Percentiles rank a stretch among this genome's conserved stretches.
Evolutionary conservation across 2,113 vertebrate genomes (phyloP).

Genomic region (Fregata magnificens): DNA sequence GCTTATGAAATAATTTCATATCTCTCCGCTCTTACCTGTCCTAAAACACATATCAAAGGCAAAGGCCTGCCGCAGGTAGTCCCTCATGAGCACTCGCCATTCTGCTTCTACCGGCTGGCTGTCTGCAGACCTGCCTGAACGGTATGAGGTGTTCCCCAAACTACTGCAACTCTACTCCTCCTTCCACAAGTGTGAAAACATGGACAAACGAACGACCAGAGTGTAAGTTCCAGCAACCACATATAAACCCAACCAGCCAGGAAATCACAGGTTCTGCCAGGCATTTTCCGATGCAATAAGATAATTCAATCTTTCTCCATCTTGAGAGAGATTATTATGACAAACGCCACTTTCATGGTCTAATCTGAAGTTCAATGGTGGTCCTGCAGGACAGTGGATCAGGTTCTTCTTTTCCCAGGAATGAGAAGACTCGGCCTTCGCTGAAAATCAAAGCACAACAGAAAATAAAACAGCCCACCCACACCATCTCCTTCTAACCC

Average conservation of each 20-base stretch:
- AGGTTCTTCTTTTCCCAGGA: neutral
- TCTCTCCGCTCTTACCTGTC: neutral
- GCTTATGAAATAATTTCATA: neutral
- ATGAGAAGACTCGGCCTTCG: neutral
- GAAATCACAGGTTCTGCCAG: neutral
- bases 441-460: neutral
- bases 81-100: fast-evolving
- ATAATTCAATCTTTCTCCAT: neutral
- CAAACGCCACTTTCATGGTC: neutral
- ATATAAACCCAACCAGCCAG: neutral
- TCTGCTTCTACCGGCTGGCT: neutral
- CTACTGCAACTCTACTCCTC: neutral
- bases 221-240: neutral
- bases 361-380: neutral
- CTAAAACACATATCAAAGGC: neutral
- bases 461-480: neutral
- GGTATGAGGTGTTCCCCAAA: neutral
- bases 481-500: neutral
- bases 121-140: neutral
- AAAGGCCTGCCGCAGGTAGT: neutral
- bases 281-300: neutral
- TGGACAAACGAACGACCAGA: neutral
- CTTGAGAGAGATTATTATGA: neutral
- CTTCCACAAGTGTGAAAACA: neutral
- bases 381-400: neutral